Conservation (phyloP, 2,113 vertebrate genomes). For the Cryptotis parvus region DNA sequence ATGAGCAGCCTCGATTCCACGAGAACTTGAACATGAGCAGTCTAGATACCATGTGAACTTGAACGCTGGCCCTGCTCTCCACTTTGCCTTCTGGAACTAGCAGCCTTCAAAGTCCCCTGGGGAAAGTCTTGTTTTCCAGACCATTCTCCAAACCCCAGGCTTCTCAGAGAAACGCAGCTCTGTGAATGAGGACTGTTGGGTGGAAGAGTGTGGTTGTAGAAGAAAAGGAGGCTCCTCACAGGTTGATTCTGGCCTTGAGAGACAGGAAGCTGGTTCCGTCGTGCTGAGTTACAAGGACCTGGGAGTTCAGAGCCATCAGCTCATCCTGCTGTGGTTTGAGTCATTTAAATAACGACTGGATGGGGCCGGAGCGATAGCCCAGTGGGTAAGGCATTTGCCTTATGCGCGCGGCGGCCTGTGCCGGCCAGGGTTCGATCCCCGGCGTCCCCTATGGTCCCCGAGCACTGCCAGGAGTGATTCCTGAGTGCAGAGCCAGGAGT, state of each 20-base stretch:
- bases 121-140: slow-evolving; percentile 29
- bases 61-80: background rate
- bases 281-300: background rate
- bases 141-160: background rate
- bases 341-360: background rate
- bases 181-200: background rate
- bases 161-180: background rate
- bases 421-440: too few relatives aligned
- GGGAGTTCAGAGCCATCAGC: background rate
- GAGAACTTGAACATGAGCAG: background rate
- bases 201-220: background rate
- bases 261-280: background rate
- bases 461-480: too few relatives aligned
- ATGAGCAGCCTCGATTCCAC: too few relatives aligned
- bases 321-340: background rate
- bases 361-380: too few relatives aligned
- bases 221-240: background rate
- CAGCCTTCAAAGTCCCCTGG: background rate
- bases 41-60: background rate
- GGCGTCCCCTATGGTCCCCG: too few relatives aligned
- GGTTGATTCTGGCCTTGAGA: background rate
- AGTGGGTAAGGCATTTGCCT: too few relatives aligned
- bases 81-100: background rate
- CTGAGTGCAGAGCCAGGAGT: too few relatives aligned
- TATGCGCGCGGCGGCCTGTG: too few relatives aligned